A percentile compares a stretch with the other conserved stretches of the same genome.
These are phyloP conservation scores for Ptycholaimellus sp. DNA, from an alignment of 2,888 invertebrate genomes.

Conservation along the genomic window DNA sequence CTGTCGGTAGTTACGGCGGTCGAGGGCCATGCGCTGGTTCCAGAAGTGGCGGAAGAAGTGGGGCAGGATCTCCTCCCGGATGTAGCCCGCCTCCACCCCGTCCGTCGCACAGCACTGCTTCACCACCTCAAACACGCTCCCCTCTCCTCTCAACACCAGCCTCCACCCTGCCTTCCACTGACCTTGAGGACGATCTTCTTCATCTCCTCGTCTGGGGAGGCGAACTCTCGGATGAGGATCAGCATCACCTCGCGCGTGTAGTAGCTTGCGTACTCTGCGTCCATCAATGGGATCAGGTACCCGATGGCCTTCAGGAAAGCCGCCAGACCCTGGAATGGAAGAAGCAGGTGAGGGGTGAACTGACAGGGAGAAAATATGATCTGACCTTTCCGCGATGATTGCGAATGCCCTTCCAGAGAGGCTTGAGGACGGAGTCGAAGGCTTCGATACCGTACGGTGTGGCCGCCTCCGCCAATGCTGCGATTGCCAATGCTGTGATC, in stretches of 20 bases:
- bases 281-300: constrained; percentile 95
- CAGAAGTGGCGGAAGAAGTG: constrained; percentile 98
- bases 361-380: neutral
- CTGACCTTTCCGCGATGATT: constrained; percentile 42
- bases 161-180: constrained; percentile 1
- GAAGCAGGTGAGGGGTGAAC: neutral
- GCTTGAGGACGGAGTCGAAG: constrained; percentile 95
- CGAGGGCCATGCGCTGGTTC: constrained; percentile 98
- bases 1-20: constrained; percentile 70
- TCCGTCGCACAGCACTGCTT: constrained; percentile 99
- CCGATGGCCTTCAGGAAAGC: constrained; percentile 99
- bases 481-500: constrained; percentile 89
- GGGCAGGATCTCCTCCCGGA: constrained; percentile 91
- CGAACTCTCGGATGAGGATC: constrained; percentile 93
- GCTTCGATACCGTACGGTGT: constrained; percentile 99
- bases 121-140: constrained; percentile 43
- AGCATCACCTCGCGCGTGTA: constrained; percentile 98
- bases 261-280: constrained; percentile 87
- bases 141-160: neutral
- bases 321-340: constrained; percentile 57
- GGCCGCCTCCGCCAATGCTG: constrained; percentile 91
- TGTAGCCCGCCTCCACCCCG: constrained; percentile 96
- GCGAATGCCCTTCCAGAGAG: constrained; percentile 93
- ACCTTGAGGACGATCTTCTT: constrained; percentile 98
- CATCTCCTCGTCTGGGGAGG: constrained; percentile 99